Evolutionary conservation across 2,888 invertebrate genomes (phyloP).

Genomic region (Watsonalla cultraria): DNA sequence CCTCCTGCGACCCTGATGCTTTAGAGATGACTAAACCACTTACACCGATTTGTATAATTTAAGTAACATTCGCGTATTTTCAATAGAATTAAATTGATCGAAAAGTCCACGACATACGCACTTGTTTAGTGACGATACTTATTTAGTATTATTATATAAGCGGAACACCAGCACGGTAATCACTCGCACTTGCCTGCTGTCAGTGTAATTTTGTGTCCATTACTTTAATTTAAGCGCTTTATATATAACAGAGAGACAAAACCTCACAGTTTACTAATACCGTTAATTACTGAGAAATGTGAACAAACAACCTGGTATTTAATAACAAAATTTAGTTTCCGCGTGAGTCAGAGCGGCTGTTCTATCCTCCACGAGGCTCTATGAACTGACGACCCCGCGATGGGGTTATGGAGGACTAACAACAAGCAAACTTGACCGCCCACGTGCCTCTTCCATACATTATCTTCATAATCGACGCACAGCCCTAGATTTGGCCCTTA

Average conservation of each 20-base stretch:
- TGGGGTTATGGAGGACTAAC: conserved; percentile 49
- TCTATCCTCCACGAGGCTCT: conserved; percentile 41
- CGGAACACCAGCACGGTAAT: background rate
- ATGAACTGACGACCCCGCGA: conserved; percentile 60
- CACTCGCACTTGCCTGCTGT: background rate
- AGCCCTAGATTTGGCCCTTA: conserved; percentile 26
- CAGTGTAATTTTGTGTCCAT: background rate
- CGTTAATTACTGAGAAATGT: conserved; percentile 50
- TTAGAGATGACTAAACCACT: too few species aligned
- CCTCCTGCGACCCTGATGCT: too few species aligned
- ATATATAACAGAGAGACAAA: conserved; percentile 7
- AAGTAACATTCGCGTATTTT: too few species aligned
- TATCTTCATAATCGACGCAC: conserved; percentile 29
- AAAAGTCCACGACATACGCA: too few species aligned
- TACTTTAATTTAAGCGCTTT: background rate
- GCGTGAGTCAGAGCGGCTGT: conserved; percentile 53
- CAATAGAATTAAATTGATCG: too few species aligned
- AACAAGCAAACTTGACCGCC: conserved; percentile 68
- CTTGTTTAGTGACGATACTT: too few species aligned
- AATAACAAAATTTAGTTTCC: conserved; percentile 49
- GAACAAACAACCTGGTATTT: conserved; percentile 53
- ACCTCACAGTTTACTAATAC: conserved; percentile 38
- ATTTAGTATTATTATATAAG: background rate
- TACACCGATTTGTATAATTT: too few species aligned
- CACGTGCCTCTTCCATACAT: conserved; percentile 48